phyloP scores from a whole-genome alignment of 2,797 vertebrate species.

The Scolopax bukidnonensis region DNA sequence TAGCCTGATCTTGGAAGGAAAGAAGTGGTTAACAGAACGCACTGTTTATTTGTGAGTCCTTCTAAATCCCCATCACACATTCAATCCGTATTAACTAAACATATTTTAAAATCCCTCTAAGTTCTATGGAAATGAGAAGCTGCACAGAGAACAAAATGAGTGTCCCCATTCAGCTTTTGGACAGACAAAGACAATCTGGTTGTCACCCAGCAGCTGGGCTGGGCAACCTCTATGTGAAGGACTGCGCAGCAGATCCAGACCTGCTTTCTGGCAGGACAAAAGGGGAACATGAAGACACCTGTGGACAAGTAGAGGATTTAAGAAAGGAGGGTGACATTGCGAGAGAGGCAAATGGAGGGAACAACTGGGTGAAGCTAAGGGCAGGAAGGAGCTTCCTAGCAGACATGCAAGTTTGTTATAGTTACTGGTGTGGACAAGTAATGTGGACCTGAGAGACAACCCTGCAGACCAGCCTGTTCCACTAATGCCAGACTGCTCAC shows the following conservation, averaged over 20 bases:
- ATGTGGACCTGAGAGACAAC: accelerated
- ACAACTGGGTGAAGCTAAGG: neutral
- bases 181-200: neutral
- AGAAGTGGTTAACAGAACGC: neutral
- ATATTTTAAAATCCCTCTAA: neutral
- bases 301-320: neutral
- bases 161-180: neutral
- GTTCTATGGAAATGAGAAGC: neutral
- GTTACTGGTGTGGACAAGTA: neutral
- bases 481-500: accelerated
- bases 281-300: accelerated
- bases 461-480: neutral
- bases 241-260: neutral
- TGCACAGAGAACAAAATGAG: neutral
- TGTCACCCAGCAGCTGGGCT: neutral
- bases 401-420: neutral
- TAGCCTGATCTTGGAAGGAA: neutral
- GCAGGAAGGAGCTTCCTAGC: neutral
- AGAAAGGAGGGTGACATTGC: neutral
- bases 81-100: neutral
- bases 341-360: neutral
- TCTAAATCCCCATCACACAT: neutral
- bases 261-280: neutral
- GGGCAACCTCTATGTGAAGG: neutral
- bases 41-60: neutral